These are phyloP conservation scores for Pangasianodon gigas DNA, from an alignment of 2,113 vertebrate species.

Conservation along the genomic window DNA sequence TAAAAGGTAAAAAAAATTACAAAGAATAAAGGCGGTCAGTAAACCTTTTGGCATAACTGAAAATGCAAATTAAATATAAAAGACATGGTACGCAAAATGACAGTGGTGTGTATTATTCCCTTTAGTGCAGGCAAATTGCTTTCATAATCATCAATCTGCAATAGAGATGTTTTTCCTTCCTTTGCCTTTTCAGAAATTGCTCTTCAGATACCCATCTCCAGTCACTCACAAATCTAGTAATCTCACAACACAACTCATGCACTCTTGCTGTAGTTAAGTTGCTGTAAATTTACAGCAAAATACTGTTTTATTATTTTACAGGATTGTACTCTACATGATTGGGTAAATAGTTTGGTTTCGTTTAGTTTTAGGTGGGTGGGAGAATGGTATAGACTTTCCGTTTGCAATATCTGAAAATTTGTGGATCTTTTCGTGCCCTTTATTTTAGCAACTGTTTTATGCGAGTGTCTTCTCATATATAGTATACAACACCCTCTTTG, in stretches of 20 bases:
- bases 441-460: not conserved
- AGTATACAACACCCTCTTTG: not conserved
- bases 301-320: not conserved
- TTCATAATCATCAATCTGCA: constrained; percentile 28
- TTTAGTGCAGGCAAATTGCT: constrained; percentile 34
- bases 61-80: constrained; percentile 39
- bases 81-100: constrained; percentile 25
- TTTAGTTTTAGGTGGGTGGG: not conserved
- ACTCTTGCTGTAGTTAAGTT: constrained; percentile 3
- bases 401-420: not conserved
- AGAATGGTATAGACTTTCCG: not conserved
- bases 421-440: not conserved
- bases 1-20: not conserved
- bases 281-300: not conserved
- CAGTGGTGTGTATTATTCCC: constrained; percentile 27
- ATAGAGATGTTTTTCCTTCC: not conserved
- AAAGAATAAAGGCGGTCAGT: constrained; percentile 27
- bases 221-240: constrained; percentile 47
- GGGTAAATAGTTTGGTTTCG: not conserved
- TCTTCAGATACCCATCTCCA: constrained; percentile 30
- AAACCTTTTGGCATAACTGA: constrained; percentile 18
- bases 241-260: constrained; percentile 35
- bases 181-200: constrained; percentile 1
- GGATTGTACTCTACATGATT: not conserved
- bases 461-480: not conserved